Percentiles rank a stretch among this genome's conserved stretches.
Evolutionary conservation across 2,113 vertebrate species (phyloP).

Genomic region (Sprattus sprattus): DNA sequence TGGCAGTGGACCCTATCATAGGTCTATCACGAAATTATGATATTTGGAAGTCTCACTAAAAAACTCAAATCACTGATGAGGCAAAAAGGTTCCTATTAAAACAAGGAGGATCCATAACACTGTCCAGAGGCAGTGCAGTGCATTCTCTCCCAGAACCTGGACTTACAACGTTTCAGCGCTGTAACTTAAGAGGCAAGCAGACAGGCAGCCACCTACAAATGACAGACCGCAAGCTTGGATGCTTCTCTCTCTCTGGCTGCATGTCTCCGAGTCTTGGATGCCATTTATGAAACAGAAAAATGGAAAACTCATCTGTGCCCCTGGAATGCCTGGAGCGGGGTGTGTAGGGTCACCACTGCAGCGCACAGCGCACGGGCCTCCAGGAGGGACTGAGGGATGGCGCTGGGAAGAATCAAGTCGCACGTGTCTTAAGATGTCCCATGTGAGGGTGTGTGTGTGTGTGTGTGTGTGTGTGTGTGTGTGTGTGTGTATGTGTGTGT

Average conservation of each 20-base stretch:
- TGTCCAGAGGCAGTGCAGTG: not conserved
- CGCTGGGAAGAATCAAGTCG: not conserved
- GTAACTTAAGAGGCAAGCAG: not conserved
- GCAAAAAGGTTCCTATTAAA: not conserved
- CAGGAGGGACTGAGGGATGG: not conserved
- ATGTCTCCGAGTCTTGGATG: conserved; percentile 42
- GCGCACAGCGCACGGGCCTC: not conserved
- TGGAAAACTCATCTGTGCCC: conserved; percentile 42
- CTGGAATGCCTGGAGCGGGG: conserved; percentile 41
- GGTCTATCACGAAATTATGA: not conserved
- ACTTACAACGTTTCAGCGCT: not conserved
- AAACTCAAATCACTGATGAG: not conserved
- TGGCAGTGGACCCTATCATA: not conserved
- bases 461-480: not conserved
- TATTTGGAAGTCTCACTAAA: not conserved
- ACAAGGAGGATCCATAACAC: not conserved
- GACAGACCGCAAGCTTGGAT: conserved; percentile 42
- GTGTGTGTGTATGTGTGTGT: too few relatives aligned
- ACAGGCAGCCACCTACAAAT: conserved; percentile 38
- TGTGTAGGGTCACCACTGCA: conserved; percentile 33
- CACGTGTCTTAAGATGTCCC: not conserved
- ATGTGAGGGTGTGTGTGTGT: not conserved
- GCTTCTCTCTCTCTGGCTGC: conserved; percentile 8
- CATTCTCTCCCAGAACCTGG: not conserved
- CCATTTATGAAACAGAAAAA: conserved; percentile 39